Base-by-base conservation (phyloP, 2,888 invertebrate species). In the Steinernema scapterisci region DNA sequence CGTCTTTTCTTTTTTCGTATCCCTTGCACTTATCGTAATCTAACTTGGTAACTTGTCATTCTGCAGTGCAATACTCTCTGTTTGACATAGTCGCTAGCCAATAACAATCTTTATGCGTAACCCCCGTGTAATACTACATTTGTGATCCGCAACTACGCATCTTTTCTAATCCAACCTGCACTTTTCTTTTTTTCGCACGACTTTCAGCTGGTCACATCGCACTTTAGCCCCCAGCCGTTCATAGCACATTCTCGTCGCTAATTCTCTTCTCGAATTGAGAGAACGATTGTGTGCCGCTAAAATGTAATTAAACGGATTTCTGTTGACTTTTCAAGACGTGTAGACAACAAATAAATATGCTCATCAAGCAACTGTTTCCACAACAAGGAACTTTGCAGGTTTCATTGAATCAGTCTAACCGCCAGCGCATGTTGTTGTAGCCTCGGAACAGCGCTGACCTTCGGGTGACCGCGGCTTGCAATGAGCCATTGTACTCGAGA, bases 41-140 rank as follows among this genome's bases (percentile, higher is more conserved):
- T n/a, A 5, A 48, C 25, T 63, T 63, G 27, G 27, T 63, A 23
- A 63, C 31, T 27, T 63, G 63, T 38, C 63, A 63, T 27, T 25
- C 63, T 21, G 63, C 27, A 63, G 63, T 63, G 63, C 63, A 63
- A 63, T 63, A 63, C 63, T 63, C 63, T 13, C 21, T 31, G 63
- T 31, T 63, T 63, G 63, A 63, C 38, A 25, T 54, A 63, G 63
- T 25, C 63, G 63, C 63, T 63, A 63, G 63, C 38, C 63, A 63
- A 63, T 63, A 63, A 63, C 63, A 38, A 63, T 16, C 5, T 11
- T 63, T 52, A 52, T 52, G 52, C 38, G 38, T 38, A 38, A 38
- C 38, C 38, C n/a, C 9, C 5, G 38, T 38, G 38, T 38, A 38
- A 38, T 9, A 38, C 38, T 38, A 38, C 3, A 38, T 38, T 38